Evolutionary conservation across 2,888 invertebrate genomes (phyloP).

Genomic region (Carcina quercana): DNA sequence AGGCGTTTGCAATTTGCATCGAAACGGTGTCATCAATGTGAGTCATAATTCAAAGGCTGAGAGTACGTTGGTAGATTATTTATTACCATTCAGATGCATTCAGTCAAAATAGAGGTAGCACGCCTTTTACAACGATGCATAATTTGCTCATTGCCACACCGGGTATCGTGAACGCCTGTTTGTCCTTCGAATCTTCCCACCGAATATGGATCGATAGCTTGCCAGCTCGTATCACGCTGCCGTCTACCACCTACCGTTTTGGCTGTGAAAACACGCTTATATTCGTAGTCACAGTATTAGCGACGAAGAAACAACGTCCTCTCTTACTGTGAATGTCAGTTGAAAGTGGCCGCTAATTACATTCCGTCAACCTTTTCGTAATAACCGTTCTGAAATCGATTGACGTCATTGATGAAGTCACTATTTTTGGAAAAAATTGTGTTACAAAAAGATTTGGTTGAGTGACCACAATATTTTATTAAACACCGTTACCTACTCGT

Average conservation of each 20-base stretch:
- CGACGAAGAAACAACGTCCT: neutral
- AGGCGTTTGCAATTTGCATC: constrained; percentile 1
- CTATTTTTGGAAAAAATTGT: too few relatives aligned
- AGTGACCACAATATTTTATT: too few relatives aligned
- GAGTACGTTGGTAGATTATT: too few relatives aligned
- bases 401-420: too few relatives aligned
- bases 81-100: too few relatives aligned
- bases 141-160: neutral
- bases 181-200: constrained; percentile 23
- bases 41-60: constrained; percentile 7
- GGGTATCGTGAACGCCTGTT: constrained; percentile 3
- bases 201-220: constrained; percentile 28
- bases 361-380: constrained; percentile 5
- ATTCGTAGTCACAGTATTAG: neutral
- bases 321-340: constrained; percentile 6
- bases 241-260: constrained; percentile 7
- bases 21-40: constrained; percentile 7
- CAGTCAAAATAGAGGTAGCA: too few relatives aligned
- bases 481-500: neutral
- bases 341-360: constrained; percentile 8
- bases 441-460: too few relatives aligned
- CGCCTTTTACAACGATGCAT: neutral
- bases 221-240: constrained; percentile 18
- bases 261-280: constrained; percentile 3
- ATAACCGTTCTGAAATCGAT: too few relatives aligned